These are phyloP conservation scores for Scartelaos histophorus DNA, from an alignment of 2,113 vertebrate genomes.

Conservation along the genomic window DNA sequence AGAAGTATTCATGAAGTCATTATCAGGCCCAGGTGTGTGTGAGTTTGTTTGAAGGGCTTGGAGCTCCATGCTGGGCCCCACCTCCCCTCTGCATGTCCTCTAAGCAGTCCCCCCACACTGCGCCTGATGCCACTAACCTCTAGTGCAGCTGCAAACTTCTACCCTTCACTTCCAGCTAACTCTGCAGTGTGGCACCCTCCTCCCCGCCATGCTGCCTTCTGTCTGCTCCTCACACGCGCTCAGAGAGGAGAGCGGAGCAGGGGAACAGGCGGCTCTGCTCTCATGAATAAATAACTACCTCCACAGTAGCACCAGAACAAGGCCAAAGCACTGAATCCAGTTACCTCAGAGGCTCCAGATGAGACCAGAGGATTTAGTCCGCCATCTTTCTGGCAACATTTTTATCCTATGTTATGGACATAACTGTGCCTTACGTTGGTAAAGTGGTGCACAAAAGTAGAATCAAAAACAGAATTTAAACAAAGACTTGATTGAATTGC, in stretches of 20 bases:
- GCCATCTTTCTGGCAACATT: neutral
- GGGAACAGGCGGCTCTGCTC: conserved; percentile 35
- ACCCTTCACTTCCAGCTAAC: conserved; percentile 57
- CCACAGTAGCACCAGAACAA: conserved; percentile 11
- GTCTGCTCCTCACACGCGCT: conserved; percentile 39
- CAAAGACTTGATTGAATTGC: neutral
- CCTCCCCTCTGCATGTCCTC: conserved; percentile 49
- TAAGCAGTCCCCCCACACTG: conserved; percentile 50
- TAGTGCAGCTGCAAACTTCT: conserved; percentile 51
- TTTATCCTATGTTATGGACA: neutral
- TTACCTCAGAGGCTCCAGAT: conserved; percentile 10
- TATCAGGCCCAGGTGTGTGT: conserved; percentile 43
- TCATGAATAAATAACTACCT: conserved; percentile 55
- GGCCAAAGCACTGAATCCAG: conserved; percentile 10
- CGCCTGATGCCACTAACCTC: conserved; percentile 51
- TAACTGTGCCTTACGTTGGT: neutral
- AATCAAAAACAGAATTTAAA: neutral
- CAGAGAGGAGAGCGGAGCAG: conserved; percentile 29
- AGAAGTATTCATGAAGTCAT: conserved; percentile 36
- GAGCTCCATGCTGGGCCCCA: conserved; percentile 16
- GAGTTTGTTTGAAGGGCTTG: conserved; percentile 9
- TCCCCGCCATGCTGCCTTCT: conserved; percentile 53
- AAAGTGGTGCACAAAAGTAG: neutral
- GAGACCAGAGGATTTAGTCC: neutral
- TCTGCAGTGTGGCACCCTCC: conserved; percentile 54